Evolutionary conservation across 2,888 invertebrate species (phyloP), one percentile per base, ranked within the genome.

Genomic region (Leucophora obtusa): DNA sequence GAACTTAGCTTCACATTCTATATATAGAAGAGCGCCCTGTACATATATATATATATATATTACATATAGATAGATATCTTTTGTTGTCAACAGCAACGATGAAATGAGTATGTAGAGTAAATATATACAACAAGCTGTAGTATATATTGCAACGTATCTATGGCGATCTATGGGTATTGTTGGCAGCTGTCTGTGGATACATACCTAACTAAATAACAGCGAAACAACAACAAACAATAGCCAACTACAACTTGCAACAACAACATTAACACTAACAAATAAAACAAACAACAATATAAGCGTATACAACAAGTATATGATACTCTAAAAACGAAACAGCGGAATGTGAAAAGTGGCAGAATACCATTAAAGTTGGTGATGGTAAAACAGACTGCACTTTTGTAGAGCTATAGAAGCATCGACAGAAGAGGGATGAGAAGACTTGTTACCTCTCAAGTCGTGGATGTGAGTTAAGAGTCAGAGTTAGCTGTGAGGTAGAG

Each of bases 151-250:
- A 11, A 54, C 58, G 65, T 77, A 65, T 77, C 66, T 77, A 71
- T 71, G 77, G 59, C 60, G 77, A 77, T 77, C 77, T 77, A 71
- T 71, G 54, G 54, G 28, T 56, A 60, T 47, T 69, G 69, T 51
- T 73, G 68, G 69, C 78, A 73, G 78, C 60, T 72, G 68, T 56
- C 68, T 66, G 66, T 65, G 35, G 60, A 72, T 47, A 35, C 58
- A 35, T 17, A 24, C 43, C n/a, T 14, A 51, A 58, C 24, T 18
- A 58, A 50, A 33, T 6, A 69, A 38, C 17, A 62, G 14, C 43
- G 60, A 38, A 72, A 33, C 10, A 69, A 38, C 17, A 62, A 15
- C 43, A 68, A 38, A 72, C 62, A 43, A 59, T 54, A 28, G 35
- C 24, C 5, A 56, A 18, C 35, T 24, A 58, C 70, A 33, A 69